Evolutionary conservation across 2,888 invertebrate species (phyloP), one percentile per base, ranked within the genome.

Genomic region (Orgyia antiqua): DNA sequence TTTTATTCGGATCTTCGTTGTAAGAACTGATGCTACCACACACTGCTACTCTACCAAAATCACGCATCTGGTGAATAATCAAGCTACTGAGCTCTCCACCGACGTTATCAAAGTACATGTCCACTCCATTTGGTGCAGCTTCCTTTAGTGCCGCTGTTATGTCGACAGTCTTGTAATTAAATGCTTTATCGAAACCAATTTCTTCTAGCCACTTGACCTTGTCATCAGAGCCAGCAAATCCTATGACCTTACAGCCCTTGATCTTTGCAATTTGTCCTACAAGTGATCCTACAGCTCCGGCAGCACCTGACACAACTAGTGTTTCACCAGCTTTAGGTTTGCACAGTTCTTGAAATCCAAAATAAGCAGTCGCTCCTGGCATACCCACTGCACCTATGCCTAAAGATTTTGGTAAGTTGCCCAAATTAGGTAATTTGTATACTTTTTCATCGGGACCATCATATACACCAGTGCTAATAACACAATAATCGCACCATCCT

Each of bases 191-290:
- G 54, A 93, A 93, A 93, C 90, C 90, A 0, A 93, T 65, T 13
- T 90, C 89, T 25, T 82, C 88, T 3, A 93, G 67, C 91, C 91
- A 93, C 41, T 88, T 68, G 19, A 90, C 90, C 72, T 94, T 94
- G 3, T 88, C 89, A 35, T 93, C 90, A 0, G 89, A 87, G 3
- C 76, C 43, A 7, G 92, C 89, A 51, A 92, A 90, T 0, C 93
- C 94, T 42, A 94, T 90, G 0, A 93, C 76, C 43, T 31, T 66
- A 40, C 72, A 75, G 41, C 89, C 90, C 70, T 90, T 90, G 12
- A 92, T 88, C 67, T 92, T 93, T 0, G 90, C 93, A 29, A 94
- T 91, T 69, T 94, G 93, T 2, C 93, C 93, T 0, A 92, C 93
- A 8, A 90, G 59, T 31, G 88, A 90, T 2, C 94, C 94, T 1